Conservation (phyloP, 2,797 vertebrate species). For the Heteromormyrus szaboi region DNA sequence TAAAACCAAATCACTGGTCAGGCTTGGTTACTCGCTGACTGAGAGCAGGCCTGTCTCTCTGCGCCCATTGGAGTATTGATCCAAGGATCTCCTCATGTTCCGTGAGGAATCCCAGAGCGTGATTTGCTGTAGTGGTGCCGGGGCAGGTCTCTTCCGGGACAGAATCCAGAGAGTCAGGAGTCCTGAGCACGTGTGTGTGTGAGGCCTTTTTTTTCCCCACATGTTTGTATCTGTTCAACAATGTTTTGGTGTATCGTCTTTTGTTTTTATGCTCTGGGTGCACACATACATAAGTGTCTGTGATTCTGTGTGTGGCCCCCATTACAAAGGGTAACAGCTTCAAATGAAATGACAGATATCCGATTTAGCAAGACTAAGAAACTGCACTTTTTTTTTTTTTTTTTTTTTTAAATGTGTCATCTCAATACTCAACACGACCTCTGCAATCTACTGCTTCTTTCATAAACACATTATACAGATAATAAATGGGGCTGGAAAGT, state of each 20-base stretch:
- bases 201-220: not conserved
- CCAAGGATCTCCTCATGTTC: not conserved
- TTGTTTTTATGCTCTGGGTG: not conserved
- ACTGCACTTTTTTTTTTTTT: not conserved
- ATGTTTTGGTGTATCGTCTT: not conserved
- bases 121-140: not conserved
- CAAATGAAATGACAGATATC: not conserved
- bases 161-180: conserved; percentile 1
- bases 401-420: not conserved
- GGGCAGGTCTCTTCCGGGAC: not conserved
- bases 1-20: not conserved
- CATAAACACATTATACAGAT: conserved; percentile 39
- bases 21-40: conserved; percentile 44
- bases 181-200: conserved; percentile 16
- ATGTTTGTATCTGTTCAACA: conserved; percentile 10
- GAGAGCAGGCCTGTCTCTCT: conserved; percentile 38
- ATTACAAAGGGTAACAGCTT: not conserved
- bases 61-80: not conserved
- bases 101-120: conserved; percentile 16
- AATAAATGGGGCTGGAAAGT: conserved; percentile 38
- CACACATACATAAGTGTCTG: not conserved
- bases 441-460: conserved; percentile 45
- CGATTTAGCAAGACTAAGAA: not conserved
- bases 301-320: not conserved
- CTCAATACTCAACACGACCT: not conserved